A percentile compares a stretch with the other conserved stretches of the same genome.
phyloP scores from a whole-genome alignment of 2,113 vertebrate species.

The Lanius collurio region DNA sequence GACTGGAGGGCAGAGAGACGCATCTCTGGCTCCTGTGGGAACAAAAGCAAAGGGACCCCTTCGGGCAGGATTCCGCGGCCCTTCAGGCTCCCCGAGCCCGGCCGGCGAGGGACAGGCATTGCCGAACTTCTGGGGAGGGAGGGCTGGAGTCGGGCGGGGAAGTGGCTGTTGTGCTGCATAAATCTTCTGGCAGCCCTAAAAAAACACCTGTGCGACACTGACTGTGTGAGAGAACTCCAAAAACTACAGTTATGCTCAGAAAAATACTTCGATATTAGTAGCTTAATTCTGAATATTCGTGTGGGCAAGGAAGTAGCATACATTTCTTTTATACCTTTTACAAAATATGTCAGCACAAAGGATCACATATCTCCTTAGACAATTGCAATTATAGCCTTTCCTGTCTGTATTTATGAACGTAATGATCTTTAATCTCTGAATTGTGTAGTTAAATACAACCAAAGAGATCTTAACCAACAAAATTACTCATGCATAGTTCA shows the following conservation, averaged over 20 bases:
- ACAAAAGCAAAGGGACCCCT: fast-evolving
- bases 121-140: background rate
- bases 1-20: fast-evolving
- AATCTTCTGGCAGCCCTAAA: background rate
- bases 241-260: fast-evolving
- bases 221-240: fast-evolving
- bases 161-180: fast-evolving
- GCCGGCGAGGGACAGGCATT: fast-evolving
- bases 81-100: background rate
- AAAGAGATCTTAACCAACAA: background rate
- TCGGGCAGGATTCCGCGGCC: fast-evolving
- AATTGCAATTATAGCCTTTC: background rate
- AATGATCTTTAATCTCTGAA: background rate
- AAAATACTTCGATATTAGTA: fast-evolving
- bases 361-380: fast-evolving
- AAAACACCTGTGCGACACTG: fast-evolving
- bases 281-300: fast-evolving
- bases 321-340: background rate
- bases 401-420: fast-evolving
- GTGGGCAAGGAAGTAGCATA: fast-evolving
- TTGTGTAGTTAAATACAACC: background rate
- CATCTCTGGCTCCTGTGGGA: fast-evolving
- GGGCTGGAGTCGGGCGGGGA: background rate
- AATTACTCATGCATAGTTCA: background rate
- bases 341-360: background rate